Conservation (phyloP, 2,113 vertebrate genomes). For the Turnix velox region DNA sequence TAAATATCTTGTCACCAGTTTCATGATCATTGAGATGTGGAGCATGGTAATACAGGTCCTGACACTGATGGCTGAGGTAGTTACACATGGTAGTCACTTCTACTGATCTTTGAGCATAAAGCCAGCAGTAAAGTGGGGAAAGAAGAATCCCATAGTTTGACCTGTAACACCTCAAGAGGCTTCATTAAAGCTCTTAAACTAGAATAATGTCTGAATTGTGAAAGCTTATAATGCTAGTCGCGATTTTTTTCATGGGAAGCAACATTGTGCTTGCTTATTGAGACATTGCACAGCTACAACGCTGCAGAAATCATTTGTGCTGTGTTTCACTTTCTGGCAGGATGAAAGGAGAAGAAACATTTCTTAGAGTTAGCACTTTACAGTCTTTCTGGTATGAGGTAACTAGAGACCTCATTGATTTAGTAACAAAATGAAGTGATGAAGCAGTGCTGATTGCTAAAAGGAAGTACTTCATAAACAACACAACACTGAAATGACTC, state of each 20-base stretch:
- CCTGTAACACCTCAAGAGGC: background rate
- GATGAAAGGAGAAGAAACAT: background rate
- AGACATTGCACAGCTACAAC: background rate
- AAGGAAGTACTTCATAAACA: background rate
- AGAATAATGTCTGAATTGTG: background rate
- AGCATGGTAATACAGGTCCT: background rate
- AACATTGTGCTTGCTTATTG: background rate
- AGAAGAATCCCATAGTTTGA: background rate
- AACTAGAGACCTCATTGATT: background rate
- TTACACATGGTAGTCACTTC: background rate
- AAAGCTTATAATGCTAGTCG: background rate
- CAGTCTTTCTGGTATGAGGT: background rate
- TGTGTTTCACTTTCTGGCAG: background rate
- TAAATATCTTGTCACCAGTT: slow-evolving; percentile 67
- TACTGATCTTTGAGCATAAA: background rate
- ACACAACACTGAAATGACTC: background rate
- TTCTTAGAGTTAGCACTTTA: background rate
- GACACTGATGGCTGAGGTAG: background rate
- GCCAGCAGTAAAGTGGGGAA: background rate
- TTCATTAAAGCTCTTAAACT: background rate
- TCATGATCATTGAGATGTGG: background rate
- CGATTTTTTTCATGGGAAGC: background rate
- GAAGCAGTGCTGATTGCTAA: background rate
- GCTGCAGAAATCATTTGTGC: background rate
- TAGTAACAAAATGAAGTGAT: background rate